A percentile compares a stretch with the other conserved stretches of the same genome.
These are phyloP conservation scores for Heptranchias perlo DNA, from an alignment of 2,113 vertebrate genomes.

Conservation along the genomic window DNA sequence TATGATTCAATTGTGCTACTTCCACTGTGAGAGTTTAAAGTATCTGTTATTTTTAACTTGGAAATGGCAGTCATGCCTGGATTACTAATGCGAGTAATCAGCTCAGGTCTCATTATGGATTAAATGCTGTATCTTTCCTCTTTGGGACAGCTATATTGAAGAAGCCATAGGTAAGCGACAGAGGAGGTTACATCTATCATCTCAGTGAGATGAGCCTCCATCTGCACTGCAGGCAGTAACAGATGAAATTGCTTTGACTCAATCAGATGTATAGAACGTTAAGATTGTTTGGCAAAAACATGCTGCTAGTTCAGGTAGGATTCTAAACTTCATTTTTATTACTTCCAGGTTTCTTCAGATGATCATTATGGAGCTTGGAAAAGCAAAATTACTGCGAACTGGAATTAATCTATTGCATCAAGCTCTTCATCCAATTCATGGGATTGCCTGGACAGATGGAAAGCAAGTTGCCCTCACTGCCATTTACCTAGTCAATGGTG, in stretches of 20 bases:
- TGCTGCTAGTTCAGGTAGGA: not conserved
- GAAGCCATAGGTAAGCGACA: constrained; percentile 48
- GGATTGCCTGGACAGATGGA: constrained; percentile 92
- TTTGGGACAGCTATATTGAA: constrained; percentile 49
- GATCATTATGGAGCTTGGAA: constrained; percentile 79
- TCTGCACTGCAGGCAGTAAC: not conserved
- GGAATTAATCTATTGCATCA: constrained; percentile 82
- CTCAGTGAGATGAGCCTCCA: not conserved
- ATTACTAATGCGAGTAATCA: constrained; percentile 51
- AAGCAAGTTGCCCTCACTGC: constrained; percentile 79
- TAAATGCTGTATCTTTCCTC: constrained; percentile 52
- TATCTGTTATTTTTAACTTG: constrained; percentile 17
- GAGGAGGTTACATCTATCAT: not conserved
- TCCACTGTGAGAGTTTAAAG: not conserved
- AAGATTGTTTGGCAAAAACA: not conserved
- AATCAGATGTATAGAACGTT: not conserved
- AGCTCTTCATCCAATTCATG: constrained; percentile 81
- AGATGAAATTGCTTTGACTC: not conserved
- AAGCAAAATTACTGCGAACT: constrained; percentile 78
- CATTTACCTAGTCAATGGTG: constrained; percentile 60
- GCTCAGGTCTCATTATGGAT: constrained; percentile 59
- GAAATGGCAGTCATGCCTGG: not conserved
- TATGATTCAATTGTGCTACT: not conserved
- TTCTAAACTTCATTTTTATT: not conserved
- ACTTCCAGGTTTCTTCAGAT: not conserved